Base-by-base conservation (phyloP, 2,113 vertebrate genomes). In the Trogon surrucura region DNA sequence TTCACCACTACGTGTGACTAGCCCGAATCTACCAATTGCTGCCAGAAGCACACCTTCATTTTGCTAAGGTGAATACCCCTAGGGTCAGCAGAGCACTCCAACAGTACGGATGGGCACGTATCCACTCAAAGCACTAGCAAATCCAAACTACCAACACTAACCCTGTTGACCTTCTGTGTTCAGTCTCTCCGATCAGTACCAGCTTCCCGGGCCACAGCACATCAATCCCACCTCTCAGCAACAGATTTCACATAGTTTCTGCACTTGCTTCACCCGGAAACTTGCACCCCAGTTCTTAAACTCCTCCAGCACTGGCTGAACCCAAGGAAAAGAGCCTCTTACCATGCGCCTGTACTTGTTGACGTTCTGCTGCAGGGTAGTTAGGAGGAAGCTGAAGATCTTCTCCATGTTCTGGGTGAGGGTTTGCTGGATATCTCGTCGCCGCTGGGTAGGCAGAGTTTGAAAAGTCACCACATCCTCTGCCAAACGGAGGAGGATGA, bases 391-490 rank as follows among this genome's bases (percentile, higher is more conserved):
- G 96, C 95, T 98, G 96, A 99, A 99, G 96, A 99, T 98, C 95
- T 97, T 98, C 51, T 99, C 99, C 99, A 99, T 99, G 95, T 99
- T 99, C 96, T 99, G 99, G 6, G 99, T 99, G 92, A 99, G 98
- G 1, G 99, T 99, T 94, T 99, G 99, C 95, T 99, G 99, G 96
- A 99, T 99, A 97, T 99, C 99, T 91, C 99, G 98, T 90, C 99
- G 98, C 61, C 99, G 98, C 95, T 99, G 99, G 27, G 97, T 96
- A 41, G 99, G 99, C 26, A 99, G 96, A 2, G 99, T 98, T 98
- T 99, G 99, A 97, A 99, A 99, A 54, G 99, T 99, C 95, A 99
- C 99, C 66, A 99, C 99, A 11, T 99, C 99, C 94, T 99, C 99
- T 11, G 99, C 99, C 96, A 99, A 90, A 58, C 99, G 98, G 84